Percentiles rank a stretch among this genome's conserved stretches.
Conservation (phyloP, 2,888 invertebrate species). For the Drosophila ustulata region DNA sequence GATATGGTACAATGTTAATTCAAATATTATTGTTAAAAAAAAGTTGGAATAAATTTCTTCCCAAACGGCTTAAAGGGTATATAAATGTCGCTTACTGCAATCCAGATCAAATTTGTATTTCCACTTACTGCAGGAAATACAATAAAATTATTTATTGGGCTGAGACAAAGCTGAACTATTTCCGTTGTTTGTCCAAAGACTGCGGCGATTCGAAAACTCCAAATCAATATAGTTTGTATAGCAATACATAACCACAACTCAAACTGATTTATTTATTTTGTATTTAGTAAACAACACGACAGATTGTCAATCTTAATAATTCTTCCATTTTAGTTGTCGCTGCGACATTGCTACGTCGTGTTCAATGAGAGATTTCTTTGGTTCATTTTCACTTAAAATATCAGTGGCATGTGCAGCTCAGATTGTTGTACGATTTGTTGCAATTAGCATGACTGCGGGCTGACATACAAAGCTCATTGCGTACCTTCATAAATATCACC, state of each 20-base stretch:
- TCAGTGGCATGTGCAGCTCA: constrained; percentile 3
- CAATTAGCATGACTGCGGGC: constrained; percentile 29
- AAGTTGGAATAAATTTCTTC: too few species aligned
- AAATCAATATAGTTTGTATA: not conserved
- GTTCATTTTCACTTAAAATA: not conserved
- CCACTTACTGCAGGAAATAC: constrained; percentile 8
- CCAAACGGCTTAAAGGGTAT: not conserved
- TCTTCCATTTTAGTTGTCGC: not conserved
- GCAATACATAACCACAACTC: not conserved
- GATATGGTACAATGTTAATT: too few species aligned
- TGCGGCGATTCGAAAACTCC: constrained; percentile 1
- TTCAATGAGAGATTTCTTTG: not conserved
- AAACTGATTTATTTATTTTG: not conserved
- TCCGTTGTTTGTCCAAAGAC: constrained; percentile 5
- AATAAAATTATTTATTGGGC: constrained; percentile 7
- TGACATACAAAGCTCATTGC: constrained; percentile 43
- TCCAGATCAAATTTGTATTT: constrained; percentile 9
- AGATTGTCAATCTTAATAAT: not conserved
- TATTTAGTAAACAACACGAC: too few species aligned
- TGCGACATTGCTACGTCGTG: not conserved
- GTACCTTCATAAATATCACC: constrained; percentile 56
- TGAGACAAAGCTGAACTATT: constrained; percentile 4
- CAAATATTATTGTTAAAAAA: not conserved
- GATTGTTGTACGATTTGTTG: constrained; percentile 30
- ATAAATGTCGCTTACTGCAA: constrained; percentile 2